These are phyloP conservation scores for Drosophila kepulauana DNA, from an alignment of 1,140 invertebrate genomes.

Conservation along the genomic window DNA sequence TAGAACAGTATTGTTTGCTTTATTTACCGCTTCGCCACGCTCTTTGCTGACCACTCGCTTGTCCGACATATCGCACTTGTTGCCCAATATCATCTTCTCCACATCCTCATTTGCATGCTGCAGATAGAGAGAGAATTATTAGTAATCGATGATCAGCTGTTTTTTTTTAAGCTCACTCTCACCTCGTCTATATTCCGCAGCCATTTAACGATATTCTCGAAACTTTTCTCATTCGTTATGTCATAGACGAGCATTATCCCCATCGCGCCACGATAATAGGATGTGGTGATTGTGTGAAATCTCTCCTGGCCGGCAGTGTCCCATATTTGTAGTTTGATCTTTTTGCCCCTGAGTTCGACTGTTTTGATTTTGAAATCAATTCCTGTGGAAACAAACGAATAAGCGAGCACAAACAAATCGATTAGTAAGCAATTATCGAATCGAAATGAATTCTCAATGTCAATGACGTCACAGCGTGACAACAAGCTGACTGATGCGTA, in stretches of 20 bases:
- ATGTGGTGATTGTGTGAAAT: constrained; percentile 99
- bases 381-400: constrained; percentile 87
- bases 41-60: constrained; percentile 97
- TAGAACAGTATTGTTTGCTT: constrained; percentile 4
- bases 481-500: not conserved
- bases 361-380: constrained; percentile 99
- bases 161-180: constrained; percentile 84
- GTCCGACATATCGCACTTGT: constrained; percentile 99
- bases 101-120: constrained; percentile 99
- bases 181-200: constrained; percentile 98
- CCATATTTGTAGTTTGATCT: constrained; percentile 99
- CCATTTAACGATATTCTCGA: constrained; percentile 99
- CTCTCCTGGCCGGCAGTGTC: constrained; percentile 94
- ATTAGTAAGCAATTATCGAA: constrained; percentile 9
- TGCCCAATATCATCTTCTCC: constrained; percentile 99
- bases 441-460: constrained; percentile 2
- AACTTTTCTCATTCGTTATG: constrained; percentile 99
- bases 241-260: constrained; percentile 99
- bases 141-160: not conserved
- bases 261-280: constrained; percentile 99
- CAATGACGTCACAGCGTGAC: constrained; percentile 55
- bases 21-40: constrained; percentile 92
- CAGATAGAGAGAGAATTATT: constrained; percentile 4
- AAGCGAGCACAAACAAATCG: constrained; percentile 21
- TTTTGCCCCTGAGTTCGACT: constrained; percentile 98